A percentile compares a stretch with the other conserved stretches of the same genome.
These are phyloP conservation scores for Halcyon smyrnensis DNA, from an alignment of 2,797 vertebrate species.

Conservation along the genomic window DNA sequence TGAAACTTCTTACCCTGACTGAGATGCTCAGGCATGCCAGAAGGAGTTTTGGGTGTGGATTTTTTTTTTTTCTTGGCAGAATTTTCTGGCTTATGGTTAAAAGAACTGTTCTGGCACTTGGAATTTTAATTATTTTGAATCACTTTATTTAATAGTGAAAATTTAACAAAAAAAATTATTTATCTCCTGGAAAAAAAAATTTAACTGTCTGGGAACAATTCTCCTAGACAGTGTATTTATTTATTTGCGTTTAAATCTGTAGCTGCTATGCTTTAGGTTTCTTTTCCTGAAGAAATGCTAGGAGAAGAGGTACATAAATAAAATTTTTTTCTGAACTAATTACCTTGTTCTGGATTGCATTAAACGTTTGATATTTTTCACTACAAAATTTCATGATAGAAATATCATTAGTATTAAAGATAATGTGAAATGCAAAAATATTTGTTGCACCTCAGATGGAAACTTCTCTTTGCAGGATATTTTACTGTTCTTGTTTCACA, in stretches of 20 bases:
- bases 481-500: not conserved
- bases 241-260: not conserved
- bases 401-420: not conserved
- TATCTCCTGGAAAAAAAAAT: not conserved
- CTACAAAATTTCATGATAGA: not conserved
- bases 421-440: not conserved
- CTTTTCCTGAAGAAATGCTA: not conserved
- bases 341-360: not conserved
- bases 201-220: not conserved
- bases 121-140: conserved; percentile 21
- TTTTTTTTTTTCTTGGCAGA: not conserved
- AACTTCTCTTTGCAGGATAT: not conserved
- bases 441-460: not conserved
- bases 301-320: not conserved
- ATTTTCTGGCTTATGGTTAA: conserved; percentile 7
- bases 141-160: no score
- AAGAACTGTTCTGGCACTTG: not conserved
- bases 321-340: not conserved
- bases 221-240: not conserved
- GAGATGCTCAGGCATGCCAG: not conserved
- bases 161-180: no score
- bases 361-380: not conserved
- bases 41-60: not conserved
- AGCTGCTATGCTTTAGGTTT: not conserved
- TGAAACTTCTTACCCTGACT: not conserved